Evolutionary conservation across 1,140 invertebrate genomes (phyloP).

Genomic region (Galendromus occidentalis): DNA sequence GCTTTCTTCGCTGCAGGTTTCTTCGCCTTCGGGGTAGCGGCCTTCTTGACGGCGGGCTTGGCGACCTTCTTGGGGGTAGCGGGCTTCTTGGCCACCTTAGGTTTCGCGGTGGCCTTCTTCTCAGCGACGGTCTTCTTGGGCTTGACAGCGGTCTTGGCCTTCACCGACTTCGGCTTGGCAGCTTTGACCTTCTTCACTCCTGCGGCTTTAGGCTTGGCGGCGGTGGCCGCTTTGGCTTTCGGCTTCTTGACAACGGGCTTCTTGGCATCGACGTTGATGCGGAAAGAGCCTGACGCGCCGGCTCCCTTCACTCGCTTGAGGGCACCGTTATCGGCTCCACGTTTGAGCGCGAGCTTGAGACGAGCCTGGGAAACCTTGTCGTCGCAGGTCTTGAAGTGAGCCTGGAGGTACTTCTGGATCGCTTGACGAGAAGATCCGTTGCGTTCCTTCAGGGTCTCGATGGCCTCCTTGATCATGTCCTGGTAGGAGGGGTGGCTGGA

Average conservation of each 20-base stretch:
- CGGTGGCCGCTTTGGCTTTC: not conserved
- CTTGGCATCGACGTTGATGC: not conserved
- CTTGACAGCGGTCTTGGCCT: conserved; percentile 13
- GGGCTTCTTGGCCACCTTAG: conserved; percentile 16
- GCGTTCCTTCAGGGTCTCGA: conserved; percentile 23
- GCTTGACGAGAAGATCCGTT: conserved; percentile 24
- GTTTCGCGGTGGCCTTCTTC: not conserved
- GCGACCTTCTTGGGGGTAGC: conserved; percentile 11
- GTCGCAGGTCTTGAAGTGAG: conserved; percentile 22
- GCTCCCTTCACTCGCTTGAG: conserved; percentile 22
- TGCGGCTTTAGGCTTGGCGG: conserved; percentile 15
- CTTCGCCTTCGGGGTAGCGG: conserved; percentile 12
- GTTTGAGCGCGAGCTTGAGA: conserved; percentile 21
- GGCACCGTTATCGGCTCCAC: conserved; percentile 17
- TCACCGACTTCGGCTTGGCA: conserved; percentile 16
- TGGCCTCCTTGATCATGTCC: conserved; percentile 23
- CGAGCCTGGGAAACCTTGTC: conserved; percentile 20
- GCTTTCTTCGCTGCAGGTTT: not conserved
- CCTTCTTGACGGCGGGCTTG: conserved; percentile 12
- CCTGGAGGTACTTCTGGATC: conserved; percentile 24
- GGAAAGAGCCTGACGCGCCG: conserved; percentile 23
- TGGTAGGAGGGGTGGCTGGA: conserved; percentile 23
- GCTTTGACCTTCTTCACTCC: conserved; percentile 6
- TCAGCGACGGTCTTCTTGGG: not conserved
- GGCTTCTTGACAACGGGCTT: conserved; percentile 17